Conservation (phyloP, 2,797 vertebrate species). For the Darevskia nairensis region DNA sequence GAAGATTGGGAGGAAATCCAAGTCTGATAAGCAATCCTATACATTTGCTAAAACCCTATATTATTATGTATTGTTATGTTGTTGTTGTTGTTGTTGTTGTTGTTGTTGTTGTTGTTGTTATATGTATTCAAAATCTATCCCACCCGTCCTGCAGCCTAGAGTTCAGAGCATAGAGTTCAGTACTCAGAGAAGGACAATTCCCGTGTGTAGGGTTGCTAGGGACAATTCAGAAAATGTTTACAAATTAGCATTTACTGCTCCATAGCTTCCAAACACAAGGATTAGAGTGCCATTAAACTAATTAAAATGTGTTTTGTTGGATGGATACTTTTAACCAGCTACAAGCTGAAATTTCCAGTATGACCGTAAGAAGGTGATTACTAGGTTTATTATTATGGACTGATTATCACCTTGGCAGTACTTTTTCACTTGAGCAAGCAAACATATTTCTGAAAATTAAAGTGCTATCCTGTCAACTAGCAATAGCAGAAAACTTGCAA, state of each 20-base stretch:
- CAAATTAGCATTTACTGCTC: constrained; percentile 60
- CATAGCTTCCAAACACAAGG: constrained; percentile 26
- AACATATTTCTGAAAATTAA: constrained; percentile 13
- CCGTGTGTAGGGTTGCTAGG: constrained; percentile 50
- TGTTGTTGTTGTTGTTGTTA: no score
- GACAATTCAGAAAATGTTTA: constrained; percentile 57
- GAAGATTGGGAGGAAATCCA: neutral
- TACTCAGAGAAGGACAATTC: constrained; percentile 55
- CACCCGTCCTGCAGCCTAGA: neutral
- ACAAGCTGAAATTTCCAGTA: constrained; percentile 35
- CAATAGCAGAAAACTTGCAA: neutral
- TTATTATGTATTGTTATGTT: no score
- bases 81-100: no score
- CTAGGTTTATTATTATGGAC: neutral
- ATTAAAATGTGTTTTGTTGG: constrained; percentile 50
- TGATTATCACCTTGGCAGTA: neutral
- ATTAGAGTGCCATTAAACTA: constrained; percentile 49
- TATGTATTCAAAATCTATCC: no score
- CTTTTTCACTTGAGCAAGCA: constrained; percentile 33
- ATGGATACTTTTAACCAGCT: constrained; percentile 10
- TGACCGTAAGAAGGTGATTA: constrained; percentile 24
- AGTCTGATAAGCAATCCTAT: neutral
- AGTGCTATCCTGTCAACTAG: neutral
- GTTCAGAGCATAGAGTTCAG: neutral
- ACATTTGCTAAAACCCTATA: no score